phyloP scores from a whole-genome alignment of 2,113 vertebrate species.

The Arothron firmamentum region DNA sequence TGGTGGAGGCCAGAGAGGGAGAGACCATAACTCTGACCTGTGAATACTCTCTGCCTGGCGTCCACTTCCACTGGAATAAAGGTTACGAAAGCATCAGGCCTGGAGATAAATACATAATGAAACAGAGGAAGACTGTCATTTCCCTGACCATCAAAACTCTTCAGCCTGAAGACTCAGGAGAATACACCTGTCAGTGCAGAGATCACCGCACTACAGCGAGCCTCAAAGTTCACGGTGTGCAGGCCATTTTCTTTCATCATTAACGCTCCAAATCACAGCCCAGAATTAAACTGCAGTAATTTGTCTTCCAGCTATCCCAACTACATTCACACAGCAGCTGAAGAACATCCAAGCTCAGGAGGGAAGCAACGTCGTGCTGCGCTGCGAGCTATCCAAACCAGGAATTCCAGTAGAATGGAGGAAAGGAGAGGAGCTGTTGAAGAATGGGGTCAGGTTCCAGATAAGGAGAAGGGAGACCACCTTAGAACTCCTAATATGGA shows the following conservation, averaged over 20 bases:
- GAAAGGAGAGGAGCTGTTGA: constrained; percentile 74
- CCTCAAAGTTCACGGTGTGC: constrained; percentile 81
- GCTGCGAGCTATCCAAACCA: constrained; percentile 83
- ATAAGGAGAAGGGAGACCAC: constrained; percentile 71
- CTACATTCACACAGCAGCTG: constrained; percentile 78
- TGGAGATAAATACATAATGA: constrained; percentile 81
- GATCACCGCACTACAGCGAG: constrained; percentile 79
- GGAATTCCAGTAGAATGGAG: constrained; percentile 79
- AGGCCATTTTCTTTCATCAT: background rate
- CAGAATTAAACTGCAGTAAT: background rate
- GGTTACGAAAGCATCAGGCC: constrained; percentile 67
- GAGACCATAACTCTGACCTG: constrained; percentile 66
- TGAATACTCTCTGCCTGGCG: constrained; percentile 75
- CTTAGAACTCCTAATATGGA: constrained; percentile 78
- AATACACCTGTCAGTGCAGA: constrained; percentile 82
- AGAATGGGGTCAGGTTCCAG: constrained; percentile 74
- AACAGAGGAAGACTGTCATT: constrained; percentile 70
- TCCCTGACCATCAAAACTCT: constrained; percentile 79
- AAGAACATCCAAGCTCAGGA: constrained; percentile 81
- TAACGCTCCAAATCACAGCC: background rate
- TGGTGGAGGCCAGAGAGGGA: constrained; percentile 70
- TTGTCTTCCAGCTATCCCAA: constrained; percentile 75
- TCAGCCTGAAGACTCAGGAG: constrained; percentile 79
- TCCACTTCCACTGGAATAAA: constrained; percentile 70
- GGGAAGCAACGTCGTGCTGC: constrained; percentile 76